Conservation (phyloP, 2,888 invertebrate genomes). For the Ennomos erosarius region DNA sequence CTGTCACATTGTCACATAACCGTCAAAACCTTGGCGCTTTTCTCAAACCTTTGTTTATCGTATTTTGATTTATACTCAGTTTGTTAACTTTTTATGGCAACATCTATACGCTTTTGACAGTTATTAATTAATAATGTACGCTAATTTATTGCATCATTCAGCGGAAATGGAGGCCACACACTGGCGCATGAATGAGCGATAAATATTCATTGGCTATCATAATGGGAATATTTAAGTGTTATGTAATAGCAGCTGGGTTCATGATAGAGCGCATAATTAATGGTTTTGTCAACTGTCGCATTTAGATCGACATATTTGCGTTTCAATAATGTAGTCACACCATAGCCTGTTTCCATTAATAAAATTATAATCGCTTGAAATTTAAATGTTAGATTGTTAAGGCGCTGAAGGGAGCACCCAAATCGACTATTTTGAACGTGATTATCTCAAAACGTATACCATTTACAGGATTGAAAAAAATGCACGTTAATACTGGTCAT, state of each 20-base stretch:
- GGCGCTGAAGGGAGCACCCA: too few relatives aligned
- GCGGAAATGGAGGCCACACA: slow-evolving; percentile 28
- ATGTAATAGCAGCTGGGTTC: slow-evolving; percentile 16
- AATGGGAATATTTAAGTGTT: slow-evolving; percentile 16
- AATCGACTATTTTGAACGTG: too few relatives aligned
- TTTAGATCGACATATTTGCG: slow-evolving; percentile 2
- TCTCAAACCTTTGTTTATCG: slow-evolving; percentile 65
- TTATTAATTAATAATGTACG: slow-evolving; percentile 53
- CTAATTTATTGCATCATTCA: slow-evolving; percentile 46
- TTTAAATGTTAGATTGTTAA: too few relatives aligned
- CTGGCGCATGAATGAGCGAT: slow-evolving; percentile 26
- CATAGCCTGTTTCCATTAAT: background rate
- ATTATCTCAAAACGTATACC: too few relatives aligned
- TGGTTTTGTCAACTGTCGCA: slow-evolving; percentile 7
- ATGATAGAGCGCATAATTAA: slow-evolving; percentile 16
- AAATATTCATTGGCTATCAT: slow-evolving; percentile 28
- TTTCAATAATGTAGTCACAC: background rate
- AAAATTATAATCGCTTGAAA: too few relatives aligned
- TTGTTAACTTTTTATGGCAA: slow-evolving; percentile 52
- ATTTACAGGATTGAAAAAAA: too few relatives aligned
- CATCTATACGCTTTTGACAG: slow-evolving; percentile 50
- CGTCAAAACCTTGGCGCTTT: slow-evolving; percentile 29
- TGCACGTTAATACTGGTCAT: too few relatives aligned
- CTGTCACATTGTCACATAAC: slow-evolving; percentile 26
- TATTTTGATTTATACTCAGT: slow-evolving; percentile 63